Percentiles rank a stretch among this genome's conserved stretches.
These are phyloP conservation scores for Gouania willdenowi DNA, from an alignment of 2,797 vertebrate genomes.

Conservation along the genomic window DNA sequence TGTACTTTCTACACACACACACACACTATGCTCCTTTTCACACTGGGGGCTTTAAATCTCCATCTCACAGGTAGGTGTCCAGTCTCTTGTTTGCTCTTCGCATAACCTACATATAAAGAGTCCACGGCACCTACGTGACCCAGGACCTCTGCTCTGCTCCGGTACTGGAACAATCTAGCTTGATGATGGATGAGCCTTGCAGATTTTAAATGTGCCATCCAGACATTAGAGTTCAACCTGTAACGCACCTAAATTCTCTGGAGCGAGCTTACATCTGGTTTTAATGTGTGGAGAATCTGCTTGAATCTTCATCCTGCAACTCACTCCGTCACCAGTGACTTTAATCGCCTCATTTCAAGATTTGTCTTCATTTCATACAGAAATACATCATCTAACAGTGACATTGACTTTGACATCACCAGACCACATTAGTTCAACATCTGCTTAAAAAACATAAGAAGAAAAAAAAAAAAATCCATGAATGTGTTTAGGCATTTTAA, in stretches of 20 bases:
- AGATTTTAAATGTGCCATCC: conserved; percentile 59
- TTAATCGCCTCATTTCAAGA: conserved; percentile 2
- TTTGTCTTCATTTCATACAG: conserved; percentile 3
- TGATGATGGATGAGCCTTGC: conserved; percentile 54
- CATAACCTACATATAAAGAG: conserved; percentile 44
- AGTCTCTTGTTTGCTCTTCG: conserved; percentile 49
- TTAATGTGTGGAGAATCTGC: conserved; percentile 55
- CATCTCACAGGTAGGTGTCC: conserved; percentile 53
- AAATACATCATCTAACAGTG: conserved; percentile 3
- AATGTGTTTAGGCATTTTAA: no score
- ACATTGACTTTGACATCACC: conserved; percentile 6
- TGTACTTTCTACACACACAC: no score
- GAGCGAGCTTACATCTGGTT: conserved; percentile 66
- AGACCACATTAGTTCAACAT: no score
- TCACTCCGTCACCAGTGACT: conserved; percentile 19
- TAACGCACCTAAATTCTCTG: conserved; percentile 34
- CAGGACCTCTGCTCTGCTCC: conserved; percentile 4
- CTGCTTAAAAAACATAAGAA: no score
- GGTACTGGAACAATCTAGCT: conserved; percentile 24
- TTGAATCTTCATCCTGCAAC: conserved; percentile 15
- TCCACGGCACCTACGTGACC: conserved; percentile 13
- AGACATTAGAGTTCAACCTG: conserved; percentile 31
- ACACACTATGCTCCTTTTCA: conserved; percentile 44
- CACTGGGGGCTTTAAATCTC: conserved; percentile 17
- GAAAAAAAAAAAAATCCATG: no score